These are phyloP conservation scores for Myxocyprinus asiaticus DNA, from an alignment of 2,113 vertebrate species.

Conservation along the genomic window DNA sequence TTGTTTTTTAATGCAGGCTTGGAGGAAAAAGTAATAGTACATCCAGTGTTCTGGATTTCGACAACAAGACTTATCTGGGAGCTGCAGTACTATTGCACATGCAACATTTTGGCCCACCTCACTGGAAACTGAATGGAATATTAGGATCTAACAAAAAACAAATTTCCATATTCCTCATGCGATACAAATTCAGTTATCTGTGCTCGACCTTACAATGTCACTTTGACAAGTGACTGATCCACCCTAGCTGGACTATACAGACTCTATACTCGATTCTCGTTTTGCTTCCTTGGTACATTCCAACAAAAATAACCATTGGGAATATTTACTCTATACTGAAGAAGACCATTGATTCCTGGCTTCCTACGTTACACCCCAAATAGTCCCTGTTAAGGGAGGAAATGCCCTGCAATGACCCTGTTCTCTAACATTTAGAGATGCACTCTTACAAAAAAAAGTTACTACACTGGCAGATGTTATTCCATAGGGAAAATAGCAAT, in stretches of 20 bases:
- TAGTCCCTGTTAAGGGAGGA: slow-evolving; percentile 43
- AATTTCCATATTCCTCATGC: slow-evolving; percentile 1
- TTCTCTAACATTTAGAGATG: slow-evolving; percentile 43
- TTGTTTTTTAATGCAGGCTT: background rate
- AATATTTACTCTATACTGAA: slow-evolving; percentile 56
- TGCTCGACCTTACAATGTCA: background rate
- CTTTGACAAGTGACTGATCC: slow-evolving; percentile 6
- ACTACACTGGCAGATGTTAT: slow-evolving; percentile 5
- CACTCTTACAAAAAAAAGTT: slow-evolving; percentile 31
- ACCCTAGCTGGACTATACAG: background rate
- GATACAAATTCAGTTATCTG: slow-evolving; percentile 7
- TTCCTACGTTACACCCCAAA: slow-evolving; percentile 53
- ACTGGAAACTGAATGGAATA: slow-evolving; percentile 54
- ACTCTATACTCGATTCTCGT: background rate
- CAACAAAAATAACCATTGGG: slow-evolving; percentile 57
- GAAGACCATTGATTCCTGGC: slow-evolving; percentile 53
- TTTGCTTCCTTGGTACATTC: slow-evolving; percentile 36
- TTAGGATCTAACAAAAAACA: slow-evolving; percentile 40
- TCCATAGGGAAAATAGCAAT: background rate
- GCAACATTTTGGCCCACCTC: slow-evolving; percentile 46
- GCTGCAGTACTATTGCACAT: slow-evolving; percentile 25
- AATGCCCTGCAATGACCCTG: slow-evolving; percentile 41
- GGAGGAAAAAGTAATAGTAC: background rate
- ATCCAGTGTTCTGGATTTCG: slow-evolving; percentile 14
- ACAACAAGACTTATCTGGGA: slow-evolving; percentile 10